phyloP scores from a whole-genome alignment of 2,113 vertebrate genomes.

The Peromyscus polionotus region DNA sequence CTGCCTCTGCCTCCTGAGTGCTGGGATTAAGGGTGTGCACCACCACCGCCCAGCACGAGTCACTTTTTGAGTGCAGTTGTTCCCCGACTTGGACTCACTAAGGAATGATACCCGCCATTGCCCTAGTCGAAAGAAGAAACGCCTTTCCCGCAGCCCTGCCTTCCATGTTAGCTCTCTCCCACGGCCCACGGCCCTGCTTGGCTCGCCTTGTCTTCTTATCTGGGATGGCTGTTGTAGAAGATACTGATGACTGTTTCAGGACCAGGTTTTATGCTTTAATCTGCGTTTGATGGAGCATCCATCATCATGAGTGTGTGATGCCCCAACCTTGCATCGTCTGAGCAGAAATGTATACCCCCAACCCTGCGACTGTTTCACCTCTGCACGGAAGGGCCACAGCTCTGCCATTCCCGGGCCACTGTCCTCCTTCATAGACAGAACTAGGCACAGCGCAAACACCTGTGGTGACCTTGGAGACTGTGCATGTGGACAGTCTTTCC shows the following conservation, averaged over 20 bases:
- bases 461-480: accelerated
- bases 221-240: neutral
- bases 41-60: neutral
- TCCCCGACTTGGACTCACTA: neutral
- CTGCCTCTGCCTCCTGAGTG: no score
- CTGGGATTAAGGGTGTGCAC: no score
- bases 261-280: neutral
- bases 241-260: accelerated
- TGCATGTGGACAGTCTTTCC: neutral
- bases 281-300: neutral
- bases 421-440: neutral
- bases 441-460: neutral
- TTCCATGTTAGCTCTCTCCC: neutral
- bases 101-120: neutral
- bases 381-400: neutral
- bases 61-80: neutral
- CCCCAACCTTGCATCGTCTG: neutral
- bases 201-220: neutral
- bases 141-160: neutral
- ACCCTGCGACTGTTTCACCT: neutral
- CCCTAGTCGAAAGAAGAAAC: neutral
- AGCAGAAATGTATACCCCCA: neutral
- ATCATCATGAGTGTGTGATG: neutral
- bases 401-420: neutral
- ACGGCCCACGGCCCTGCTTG: neutral